Evolutionary conservation across 1,140 invertebrate species (phyloP).

Genomic region (Drosophila elegans): DNA sequence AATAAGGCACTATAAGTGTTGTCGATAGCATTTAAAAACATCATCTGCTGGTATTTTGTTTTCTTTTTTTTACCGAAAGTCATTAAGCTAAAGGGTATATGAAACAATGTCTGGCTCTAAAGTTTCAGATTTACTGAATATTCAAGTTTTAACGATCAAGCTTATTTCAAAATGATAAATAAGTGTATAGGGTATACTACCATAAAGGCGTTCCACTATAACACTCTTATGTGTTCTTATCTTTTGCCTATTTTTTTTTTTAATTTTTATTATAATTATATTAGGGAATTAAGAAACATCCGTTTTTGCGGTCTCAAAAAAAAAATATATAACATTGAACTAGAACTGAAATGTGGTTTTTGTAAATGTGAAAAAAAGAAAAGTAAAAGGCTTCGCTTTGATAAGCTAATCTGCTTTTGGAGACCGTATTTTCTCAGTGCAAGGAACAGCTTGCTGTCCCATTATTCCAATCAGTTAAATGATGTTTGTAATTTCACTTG

Average conservation of each 20-base stretch:
- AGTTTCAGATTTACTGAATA: too few relatives aligned
- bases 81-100: too few relatives aligned
- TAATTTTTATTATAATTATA: background rate
- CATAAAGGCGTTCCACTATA: too few relatives aligned
- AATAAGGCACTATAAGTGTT: background rate
- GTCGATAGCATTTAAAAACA: too few relatives aligned
- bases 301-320: background rate
- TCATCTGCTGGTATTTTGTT: too few relatives aligned
- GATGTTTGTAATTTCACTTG: slow-evolving; percentile 73
- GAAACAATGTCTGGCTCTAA: too few relatives aligned
- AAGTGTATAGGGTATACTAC: too few relatives aligned
- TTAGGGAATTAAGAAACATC: background rate
- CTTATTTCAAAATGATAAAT: too few relatives aligned
- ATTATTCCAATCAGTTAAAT: slow-evolving; percentile 76
- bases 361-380: background rate
- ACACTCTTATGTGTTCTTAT: background rate
- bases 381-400: background rate
- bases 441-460: slow-evolving; percentile 26
- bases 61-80: too few relatives aligned
- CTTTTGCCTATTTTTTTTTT: background rate
- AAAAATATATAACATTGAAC: too few relatives aligned
- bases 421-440: slow-evolving; percentile 7
- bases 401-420: background rate
- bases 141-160: too few relatives aligned
- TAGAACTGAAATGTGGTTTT: too few relatives aligned